Evolutionary conservation across 2,113 vertebrate genomes (phyloP).

Genomic region (Atractosteus spatula): DNA sequence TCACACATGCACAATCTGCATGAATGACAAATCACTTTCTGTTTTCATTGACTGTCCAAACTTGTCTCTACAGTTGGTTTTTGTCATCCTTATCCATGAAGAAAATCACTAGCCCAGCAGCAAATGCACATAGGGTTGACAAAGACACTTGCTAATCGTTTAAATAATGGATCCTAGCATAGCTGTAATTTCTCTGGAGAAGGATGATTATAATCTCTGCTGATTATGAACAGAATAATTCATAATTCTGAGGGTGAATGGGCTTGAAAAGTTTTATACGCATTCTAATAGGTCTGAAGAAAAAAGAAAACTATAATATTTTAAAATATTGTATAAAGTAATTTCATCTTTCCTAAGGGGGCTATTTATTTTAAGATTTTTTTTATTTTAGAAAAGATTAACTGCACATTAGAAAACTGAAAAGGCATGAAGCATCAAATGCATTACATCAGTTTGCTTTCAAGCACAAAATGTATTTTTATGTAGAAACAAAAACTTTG

Average conservation of each 20-base stretch:
- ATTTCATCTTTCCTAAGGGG: slow-evolving; percentile 10
- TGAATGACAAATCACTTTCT: neutral
- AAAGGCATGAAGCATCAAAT: neutral
- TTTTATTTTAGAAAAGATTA: too few species aligned
- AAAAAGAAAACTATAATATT: neutral
- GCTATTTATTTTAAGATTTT: slow-evolving; percentile 16
- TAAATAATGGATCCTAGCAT: neutral
- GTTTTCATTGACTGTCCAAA: neutral
- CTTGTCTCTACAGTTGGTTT: neutral
- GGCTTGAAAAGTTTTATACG: neutral
- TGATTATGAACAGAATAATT: slow-evolving; percentile 4
- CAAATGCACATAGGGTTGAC: neutral
- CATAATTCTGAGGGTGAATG: slow-evolving; percentile 1
- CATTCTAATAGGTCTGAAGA: neutral
- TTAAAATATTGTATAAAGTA: neutral
- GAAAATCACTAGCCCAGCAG: neutral
- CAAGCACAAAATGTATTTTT: too few species aligned
- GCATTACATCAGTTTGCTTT: too few species aligned
- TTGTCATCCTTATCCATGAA: neutral
- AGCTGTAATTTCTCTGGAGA: neutral
- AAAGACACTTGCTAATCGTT: neutral
- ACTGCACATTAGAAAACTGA: neutral
- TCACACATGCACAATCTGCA: neutral
- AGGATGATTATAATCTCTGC: slow-evolving; percentile 7
- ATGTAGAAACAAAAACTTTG: too few species aligned